Base-by-base conservation (phyloP, 2,113 vertebrate species). In the Atractosteus spatula region DNA sequence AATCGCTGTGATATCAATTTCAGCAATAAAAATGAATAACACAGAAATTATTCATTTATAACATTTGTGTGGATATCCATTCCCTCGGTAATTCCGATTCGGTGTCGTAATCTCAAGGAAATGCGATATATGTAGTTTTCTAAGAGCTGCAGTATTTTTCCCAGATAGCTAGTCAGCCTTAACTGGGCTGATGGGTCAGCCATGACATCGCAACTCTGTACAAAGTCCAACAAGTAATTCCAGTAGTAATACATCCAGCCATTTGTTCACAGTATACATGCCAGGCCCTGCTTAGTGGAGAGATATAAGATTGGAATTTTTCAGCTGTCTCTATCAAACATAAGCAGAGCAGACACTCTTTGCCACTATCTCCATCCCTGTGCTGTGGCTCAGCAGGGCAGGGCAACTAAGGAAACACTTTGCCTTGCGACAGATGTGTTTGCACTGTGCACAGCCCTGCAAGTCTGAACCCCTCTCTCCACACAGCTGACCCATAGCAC, bases 401-500 rank as follows among this genome's bases (percentile, higher is more conserved):
- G 16, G 41, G 8, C 56, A 16, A 44, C 56, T 13, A 6, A 11
- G 44, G 69, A 47, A 59, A 57, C 56, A 44, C 55, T 61, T 64
- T 64, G 3, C 56, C 56, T 11, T 4, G 7, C 1, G 56, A 59
- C 56, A 59, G 56, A 59, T 59, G 56, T 59, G 56, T 59, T 59
- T 59, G 13, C n/a, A 11, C 13, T 59, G 56, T 12, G n/a, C 56
- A 59, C 56, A 54, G 57, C 16, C 10, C 70, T 55, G 62, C 70
- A 47, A 44, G 45, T 64, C 16, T 43, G 62, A 62, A 17, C 45
- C 62, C 16, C 47, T 42, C 56, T 44, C 69, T 42, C 56, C 14
- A 14, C 70, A 64, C 70, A 71, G 70, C 70, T 71, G 70, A 71
- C 59, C 70, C 45, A 44, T 10, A 42, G 43, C 62, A 55, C 44